Base-by-base conservation (phyloP, 2,797 vertebrate species). In the Podarcis lilfordi region DNA sequence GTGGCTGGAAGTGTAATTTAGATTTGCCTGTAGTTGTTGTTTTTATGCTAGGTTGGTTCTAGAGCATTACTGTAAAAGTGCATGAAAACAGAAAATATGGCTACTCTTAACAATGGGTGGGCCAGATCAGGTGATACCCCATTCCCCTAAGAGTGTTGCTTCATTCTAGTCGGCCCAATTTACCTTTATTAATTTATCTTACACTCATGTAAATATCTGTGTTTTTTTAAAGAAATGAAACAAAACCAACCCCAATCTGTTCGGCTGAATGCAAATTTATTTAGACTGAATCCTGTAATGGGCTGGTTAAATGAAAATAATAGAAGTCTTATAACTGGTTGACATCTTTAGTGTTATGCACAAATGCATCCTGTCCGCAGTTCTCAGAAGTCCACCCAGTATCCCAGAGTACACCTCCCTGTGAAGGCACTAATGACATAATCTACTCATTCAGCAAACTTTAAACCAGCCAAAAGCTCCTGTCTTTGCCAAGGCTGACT, bases 381-480 rank as follows among this genome's bases (percentile, higher is more conserved):
- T 2, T 0, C 91, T 80, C 29, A 15, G 78, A 27, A 85, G 40
- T 75, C 0, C 0, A 13, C 35, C 0, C 3, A 78, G 71, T 55
- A 71, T 76, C 77, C 85, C 0, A 0, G 13, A 86, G 25, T 74
- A 35, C 82, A 80, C 88, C 85, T 86, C 29, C 68, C 25, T 87
- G 17, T 66, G 81, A 66, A 40, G n/a, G 78, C 72, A 76, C 69
- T 86, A 89, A 89, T 86, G 80, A 77, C 43, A 82, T 43, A 71
- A 86, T 89, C 80, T 72, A 55, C 45, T 71, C 72, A 55, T n/a
- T 69, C 79, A 86, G 80, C 78, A 77, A 59, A 86, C 50, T 3
- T 59, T 59, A 15, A 71, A 32, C 0, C 2, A 88, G 88, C 21
- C 8, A 87, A 91, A 92, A 50, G 86, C 91, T 71, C 82, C 59